These are phyloP conservation scores for Corythaeola cristata DNA, from an alignment of 2,113 vertebrate genomes.

Conservation along the genomic window DNA sequence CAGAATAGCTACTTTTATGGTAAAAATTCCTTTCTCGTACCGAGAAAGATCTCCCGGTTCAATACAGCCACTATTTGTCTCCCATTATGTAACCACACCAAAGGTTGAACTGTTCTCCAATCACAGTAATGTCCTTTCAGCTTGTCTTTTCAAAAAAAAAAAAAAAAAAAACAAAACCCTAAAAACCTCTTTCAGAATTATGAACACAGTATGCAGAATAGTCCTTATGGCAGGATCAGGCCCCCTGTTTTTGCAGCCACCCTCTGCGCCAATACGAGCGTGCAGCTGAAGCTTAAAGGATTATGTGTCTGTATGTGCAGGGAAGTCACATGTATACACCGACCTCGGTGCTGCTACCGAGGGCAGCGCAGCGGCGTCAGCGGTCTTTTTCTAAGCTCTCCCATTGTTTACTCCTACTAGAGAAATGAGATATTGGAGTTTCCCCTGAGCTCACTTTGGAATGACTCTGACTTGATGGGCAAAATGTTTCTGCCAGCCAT, in stretches of 20 bases:
- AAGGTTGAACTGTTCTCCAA: neutral
- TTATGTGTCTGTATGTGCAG: neutral
- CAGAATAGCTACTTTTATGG: neutral
- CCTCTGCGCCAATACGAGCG: neutral
- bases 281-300: conserved; percentile 30
- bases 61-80: neutral
- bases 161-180: neutral
- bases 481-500: conserved; percentile 10
- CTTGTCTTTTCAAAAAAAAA: neutral
- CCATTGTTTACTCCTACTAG: neutral
- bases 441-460: neutral
- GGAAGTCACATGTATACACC: conserved; percentile 62
- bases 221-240: neutral
- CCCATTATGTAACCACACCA: neutral
- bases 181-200: neutral
- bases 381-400: neutral
- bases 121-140: neutral
- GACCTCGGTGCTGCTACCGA: neutral
- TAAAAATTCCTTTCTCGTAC: fast-evolving
- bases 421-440: neutral
- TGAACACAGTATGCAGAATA: fast-evolving
- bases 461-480: neutral
- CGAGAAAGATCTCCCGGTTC: neutral
- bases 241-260: neutral
- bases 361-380: neutral